Evolutionary conservation across 2,113 vertebrate genomes (phyloP).

Genomic region (Lamprotornis superbus): DNA sequence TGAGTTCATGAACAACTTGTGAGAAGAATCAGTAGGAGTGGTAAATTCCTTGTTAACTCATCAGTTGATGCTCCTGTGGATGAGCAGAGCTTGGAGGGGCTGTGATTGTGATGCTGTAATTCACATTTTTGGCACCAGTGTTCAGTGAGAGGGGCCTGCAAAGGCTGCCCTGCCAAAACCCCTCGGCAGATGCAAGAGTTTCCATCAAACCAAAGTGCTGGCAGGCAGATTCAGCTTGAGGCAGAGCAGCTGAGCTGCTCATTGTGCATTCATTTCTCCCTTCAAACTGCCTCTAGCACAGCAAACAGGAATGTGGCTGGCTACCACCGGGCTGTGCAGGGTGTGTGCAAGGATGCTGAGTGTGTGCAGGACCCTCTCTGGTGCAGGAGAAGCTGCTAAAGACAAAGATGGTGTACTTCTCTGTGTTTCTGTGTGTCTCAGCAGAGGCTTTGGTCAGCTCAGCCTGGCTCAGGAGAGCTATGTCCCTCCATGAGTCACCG

Average conservation of each 20-base stretch:
- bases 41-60: neutral
- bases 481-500: neutral
- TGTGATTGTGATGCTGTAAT: neutral
- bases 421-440: neutral
- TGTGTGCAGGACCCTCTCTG: rapidly evolving
- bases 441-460: neutral
- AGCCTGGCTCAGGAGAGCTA: neutral
- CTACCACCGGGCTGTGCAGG: neutral
- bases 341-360: neutral
- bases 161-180: neutral
- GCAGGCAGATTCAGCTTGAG: neutral
- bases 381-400: neutral
- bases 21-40: neutral
- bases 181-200: neutral
- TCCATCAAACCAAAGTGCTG: neutral
- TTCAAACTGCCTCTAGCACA: neutral
- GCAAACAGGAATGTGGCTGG: neutral
- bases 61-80: neutral
- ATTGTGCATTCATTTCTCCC: neutral
- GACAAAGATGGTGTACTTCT: neutral
- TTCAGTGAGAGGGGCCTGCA: neutral
- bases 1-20: neutral
- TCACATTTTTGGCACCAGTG: neutral
- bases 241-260: neutral
- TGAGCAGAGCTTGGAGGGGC: neutral